Base-by-base conservation (phyloP, 1,140 invertebrate species). In the Heliconius melpomene region DNA sequence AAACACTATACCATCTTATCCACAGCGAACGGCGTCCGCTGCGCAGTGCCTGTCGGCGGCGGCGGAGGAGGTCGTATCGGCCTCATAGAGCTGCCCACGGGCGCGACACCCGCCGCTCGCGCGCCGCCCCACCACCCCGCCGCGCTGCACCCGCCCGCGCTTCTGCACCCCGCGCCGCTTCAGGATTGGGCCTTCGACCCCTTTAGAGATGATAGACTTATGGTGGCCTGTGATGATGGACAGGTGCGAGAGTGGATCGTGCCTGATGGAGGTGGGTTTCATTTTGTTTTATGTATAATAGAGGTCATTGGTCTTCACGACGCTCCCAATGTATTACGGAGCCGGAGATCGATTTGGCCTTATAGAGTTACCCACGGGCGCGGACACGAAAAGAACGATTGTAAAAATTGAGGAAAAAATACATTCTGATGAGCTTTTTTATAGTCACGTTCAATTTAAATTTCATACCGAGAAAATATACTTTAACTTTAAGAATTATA, bases 141-240 rank as follows among this genome's bases (percentile, higher is more conserved):
- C 13, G 89, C 87, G n/a, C 94, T 99, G 77, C 97, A 99, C 32
- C 98, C 98, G 88, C 97, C 97, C 23, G 96, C 96, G 78, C 98
- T 99, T 80, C 96, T 99, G 23, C 98, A 99, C 91, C 97, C 97
- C 36, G 97, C 96, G 79, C 98, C 97, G 82, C 96, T 99, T 8
- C 97, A 98, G 95, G 98, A 99, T 94, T 99, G 98, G 94, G 96
- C 96, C 73, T 99, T 98, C 97, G 98, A 99, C 95, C 98, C 98
- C 3, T 99, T 99, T 90, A 95, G 98, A 92, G 96, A 97, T 89
- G 95, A 95, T 71, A 95, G 97, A 74, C 95, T 99, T 66, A 96
- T 97, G 79, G 98, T 98, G 71, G 98, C 97, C 36, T 98, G 98
- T 88, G 98, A 99, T 88, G 98, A 98, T 94, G 98, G 98, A n/a